Evolutionary conservation across 2,113 vertebrate species (phyloP), one percentile per base, ranked within the genome.

Genomic region (Chaetorhynchus papuensis): DNA sequence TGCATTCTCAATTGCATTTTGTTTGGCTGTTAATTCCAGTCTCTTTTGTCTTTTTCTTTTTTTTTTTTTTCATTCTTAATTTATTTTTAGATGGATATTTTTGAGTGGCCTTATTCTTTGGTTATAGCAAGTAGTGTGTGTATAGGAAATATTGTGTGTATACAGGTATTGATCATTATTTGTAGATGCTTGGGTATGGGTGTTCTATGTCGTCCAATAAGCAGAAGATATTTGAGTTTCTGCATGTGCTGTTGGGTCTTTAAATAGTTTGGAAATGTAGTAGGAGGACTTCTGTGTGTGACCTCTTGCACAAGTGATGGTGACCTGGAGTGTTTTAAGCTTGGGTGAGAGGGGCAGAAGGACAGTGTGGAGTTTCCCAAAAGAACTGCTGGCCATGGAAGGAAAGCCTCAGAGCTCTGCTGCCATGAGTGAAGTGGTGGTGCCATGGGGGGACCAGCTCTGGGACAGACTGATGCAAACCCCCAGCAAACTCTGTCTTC

Each of bases 371-470:
- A 12, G 47, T 39, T 74, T 59, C 13, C 28, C 52, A 27, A 35
- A 18, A 9, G 47, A 83, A 5, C 33, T 84, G 42, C 19, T 49
- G 76, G 44, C 30, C 2, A 0, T 15, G 60, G 33, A 17, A 45
- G n/a, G 21, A 53, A 54, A 49, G 17, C 28, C 35, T 81, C 10
- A 12, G 50, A 50, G 41, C 54, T 57, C 26, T 74, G 44, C 44
- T 83, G 39, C 16, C 3, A 0, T 0, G 1, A 24, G 30, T 10
- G 71, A 39, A 27, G 39, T 17, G 45, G 17, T 59, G 63, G 9
- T 80, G 54, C 65, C n/a, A 0, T 18, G 56, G 21, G 28, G 9
- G 27, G 3, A 3, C 30, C 56, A 39, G 28, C 28, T 14, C 35
- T 91, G 49, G 37, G 15, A 9, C 14, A 41, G 60, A 11, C 20